phyloP scores from a whole-genome alignment of 2,113 vertebrate species.

The Parotia lawesii region DNA sequence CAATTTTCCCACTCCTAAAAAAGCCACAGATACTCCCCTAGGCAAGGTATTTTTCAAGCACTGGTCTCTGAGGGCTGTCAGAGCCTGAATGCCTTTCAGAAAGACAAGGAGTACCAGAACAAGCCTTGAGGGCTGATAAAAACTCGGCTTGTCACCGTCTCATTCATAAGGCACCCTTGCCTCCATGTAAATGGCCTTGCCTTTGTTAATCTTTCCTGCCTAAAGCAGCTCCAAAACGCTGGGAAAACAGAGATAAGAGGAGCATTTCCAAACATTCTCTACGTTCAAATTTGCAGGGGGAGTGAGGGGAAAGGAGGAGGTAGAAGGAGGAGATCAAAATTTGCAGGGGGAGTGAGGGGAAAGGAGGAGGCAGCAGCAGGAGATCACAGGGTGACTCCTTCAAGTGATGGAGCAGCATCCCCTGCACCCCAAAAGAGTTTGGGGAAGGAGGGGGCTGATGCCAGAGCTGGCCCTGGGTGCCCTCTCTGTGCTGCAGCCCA shows the following conservation, averaged over 20 bases:
- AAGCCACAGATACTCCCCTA: neutral
- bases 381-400: neutral
- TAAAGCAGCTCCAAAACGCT: neutral
- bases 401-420: neutral
- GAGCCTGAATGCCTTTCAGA: neutral
- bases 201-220: slow-evolving; percentile 23
- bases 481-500: neutral
- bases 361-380: neutral
- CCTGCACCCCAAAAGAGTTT: neutral
- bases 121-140: neutral
- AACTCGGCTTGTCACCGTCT: neutral
- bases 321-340: neutral
- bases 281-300: neutral
- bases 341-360: neutral
- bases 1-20: neutral
- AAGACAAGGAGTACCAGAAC: neutral
- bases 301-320: neutral
- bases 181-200: neutral
- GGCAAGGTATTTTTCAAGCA: neutral
- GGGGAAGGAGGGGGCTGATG: neutral
- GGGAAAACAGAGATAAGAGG: slow-evolving; percentile 36
- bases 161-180: neutral
- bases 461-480: neutral
- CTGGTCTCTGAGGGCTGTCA: neutral
- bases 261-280: neutral